These are phyloP conservation scores for Trypoxylus dichotomus DNA, from an alignment of 1,140 invertebrate species.

Conservation along the genomic window DNA sequence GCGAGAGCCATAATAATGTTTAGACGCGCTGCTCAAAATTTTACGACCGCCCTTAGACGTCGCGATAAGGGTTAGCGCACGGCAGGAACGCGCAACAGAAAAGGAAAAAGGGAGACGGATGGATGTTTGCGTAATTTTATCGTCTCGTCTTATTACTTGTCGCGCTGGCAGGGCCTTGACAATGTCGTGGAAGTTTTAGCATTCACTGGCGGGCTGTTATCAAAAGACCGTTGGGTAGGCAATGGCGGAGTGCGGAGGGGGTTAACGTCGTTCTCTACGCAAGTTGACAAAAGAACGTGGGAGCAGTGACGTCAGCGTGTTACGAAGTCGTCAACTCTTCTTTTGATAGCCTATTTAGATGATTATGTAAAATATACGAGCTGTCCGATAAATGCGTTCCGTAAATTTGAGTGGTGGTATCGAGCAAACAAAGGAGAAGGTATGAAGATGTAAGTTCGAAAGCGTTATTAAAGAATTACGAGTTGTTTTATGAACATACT, in stretches of 20 bases:
- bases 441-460: no score
- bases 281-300: not conserved
- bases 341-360: not conserved
- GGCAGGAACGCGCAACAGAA: not conserved
- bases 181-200: slow-evolving; percentile 10
- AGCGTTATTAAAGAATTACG: no score
- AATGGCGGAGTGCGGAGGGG: not conserved
- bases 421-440: not conserved
- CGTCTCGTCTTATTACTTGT: slow-evolving; percentile 21
- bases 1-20: not conserved
- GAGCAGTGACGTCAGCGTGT: not conserved
- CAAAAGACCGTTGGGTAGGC: not conserved
- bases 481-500: no score
- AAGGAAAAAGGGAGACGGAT: not conserved
- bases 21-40: not conserved
- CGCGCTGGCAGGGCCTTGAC: slow-evolving; percentile 11
- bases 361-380: not conserved
- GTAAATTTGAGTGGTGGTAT: not conserved
- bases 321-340: not conserved
- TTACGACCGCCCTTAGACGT: slow-evolving; percentile 3
- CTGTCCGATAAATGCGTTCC: no score
- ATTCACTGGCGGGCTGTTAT: not conserved
- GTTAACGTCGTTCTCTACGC: not conserved
- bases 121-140: slow-evolving; percentile 23
- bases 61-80: not conserved